Evolutionary conservation across 2,797 vertebrate species (phyloP), one percentile per base, ranked within the genome.

Genomic region (Myotis planiceps): DNA sequence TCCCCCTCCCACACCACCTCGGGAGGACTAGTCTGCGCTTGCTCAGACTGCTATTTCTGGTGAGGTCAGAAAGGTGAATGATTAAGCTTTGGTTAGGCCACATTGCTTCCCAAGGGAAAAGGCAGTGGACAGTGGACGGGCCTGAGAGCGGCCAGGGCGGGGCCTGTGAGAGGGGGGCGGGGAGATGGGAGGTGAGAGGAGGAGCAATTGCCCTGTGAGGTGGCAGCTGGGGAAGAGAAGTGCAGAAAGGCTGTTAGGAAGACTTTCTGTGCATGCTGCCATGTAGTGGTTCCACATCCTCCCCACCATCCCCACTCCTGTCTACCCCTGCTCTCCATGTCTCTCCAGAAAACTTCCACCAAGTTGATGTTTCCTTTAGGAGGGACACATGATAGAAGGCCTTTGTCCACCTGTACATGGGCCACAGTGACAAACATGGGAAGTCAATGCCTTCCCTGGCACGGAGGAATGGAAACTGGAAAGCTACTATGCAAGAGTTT

Each of bases 261-360:
- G 49, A 25, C n/a, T 45, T 71, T 27, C 66, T 42, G 29, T 18
- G 12, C 3, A 0, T 6, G 32, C 25, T 4, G 0, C 34, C 14
- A 0, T 3, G 10, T 13, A 29, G 14, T 3, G 0, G 10, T 25
- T 39, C 32, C 18, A 7, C 6, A 0, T 15, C 13, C 60, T 69
- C 3, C 23, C 68, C 5, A 0, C 5, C 2, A 3, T 74, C 23
- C 1, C 7, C 0, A 1, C 18, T n/a, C 23, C 29, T 7, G 1
- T 10, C n/a, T 32, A 18, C 23, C 37, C 7, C 49, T 32, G 63
- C 23, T 19, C 1, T 42, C 55, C 76, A 19, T 2, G 5, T 15
- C 37, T 16, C 34, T 37, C 45, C 23, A 1, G 79, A 95, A 81
- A 21, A 42, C 34, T 55, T 37, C 9, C 7, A 4, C 72, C 32